These are phyloP conservation scores for Telmatochromis sp. DNA, from an alignment of 2,113 vertebrate genomes.

Conservation along the genomic window DNA sequence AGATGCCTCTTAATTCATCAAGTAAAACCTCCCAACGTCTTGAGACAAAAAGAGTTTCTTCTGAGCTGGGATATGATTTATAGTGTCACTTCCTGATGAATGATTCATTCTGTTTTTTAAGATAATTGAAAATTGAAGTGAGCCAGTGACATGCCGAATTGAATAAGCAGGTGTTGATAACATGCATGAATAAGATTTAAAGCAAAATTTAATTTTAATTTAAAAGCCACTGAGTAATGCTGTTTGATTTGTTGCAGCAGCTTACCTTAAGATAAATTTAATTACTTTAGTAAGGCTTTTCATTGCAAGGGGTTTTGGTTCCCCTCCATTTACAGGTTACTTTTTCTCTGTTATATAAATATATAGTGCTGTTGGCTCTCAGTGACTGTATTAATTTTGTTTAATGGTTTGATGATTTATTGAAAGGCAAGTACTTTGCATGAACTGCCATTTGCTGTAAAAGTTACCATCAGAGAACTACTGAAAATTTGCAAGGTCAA, in stretches of 20 bases:
- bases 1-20: constrained; percentile 3
- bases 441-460: neutral
- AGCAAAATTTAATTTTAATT: constrained; percentile 9
- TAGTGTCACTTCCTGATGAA: constrained; percentile 16
- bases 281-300: neutral
- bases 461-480: neutral
- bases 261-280: constrained; percentile 23
- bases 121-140: constrained; percentile 26
- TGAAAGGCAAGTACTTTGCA: neutral
- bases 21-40: neutral
- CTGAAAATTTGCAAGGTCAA: neutral
- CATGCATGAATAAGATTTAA: constrained; percentile 20
- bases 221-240: constrained; percentile 13
- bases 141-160: neutral
- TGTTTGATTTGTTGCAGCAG: constrained; percentile 24
- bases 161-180: constrained; percentile 18
- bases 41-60: neutral
- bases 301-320: neutral
- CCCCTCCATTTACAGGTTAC: neutral
- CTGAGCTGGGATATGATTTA: neutral
- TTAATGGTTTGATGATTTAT: constrained; percentile 25
- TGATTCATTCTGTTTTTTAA: constrained; percentile 18
- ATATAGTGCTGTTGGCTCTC: neutral
- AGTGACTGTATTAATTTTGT: neutral
- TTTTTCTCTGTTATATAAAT: neutral